Evolutionary conservation across 2,797 vertebrate genomes (phyloP).

Genomic region (Stomatorhinus walkeri): DNA sequence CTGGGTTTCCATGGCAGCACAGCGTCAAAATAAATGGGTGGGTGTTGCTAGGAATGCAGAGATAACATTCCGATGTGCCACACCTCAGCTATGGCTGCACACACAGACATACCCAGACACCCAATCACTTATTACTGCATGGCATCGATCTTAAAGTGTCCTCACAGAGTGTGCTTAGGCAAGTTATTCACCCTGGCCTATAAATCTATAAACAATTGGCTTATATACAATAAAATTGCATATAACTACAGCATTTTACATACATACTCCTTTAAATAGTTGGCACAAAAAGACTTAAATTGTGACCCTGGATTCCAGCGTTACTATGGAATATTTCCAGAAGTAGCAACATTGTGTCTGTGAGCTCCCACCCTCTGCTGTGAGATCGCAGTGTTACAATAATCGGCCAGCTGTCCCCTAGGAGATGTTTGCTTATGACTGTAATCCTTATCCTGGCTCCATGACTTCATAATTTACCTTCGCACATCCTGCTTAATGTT

Average conservation of each 20-base stretch:
- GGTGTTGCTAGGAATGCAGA: conserved; percentile 53
- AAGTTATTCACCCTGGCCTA: not conserved
- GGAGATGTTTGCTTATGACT: not conserved
- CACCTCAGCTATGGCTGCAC: conserved; percentile 31
- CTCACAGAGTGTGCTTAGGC: not conserved
- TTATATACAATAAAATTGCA: not conserved
- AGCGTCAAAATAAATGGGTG: conserved; percentile 42
- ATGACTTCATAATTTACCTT: not conserved
- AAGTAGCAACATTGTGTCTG: not conserved
- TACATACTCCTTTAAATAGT: not conserved
- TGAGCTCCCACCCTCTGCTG: not conserved
- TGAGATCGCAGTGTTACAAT: not conserved
- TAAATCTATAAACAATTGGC: not conserved
- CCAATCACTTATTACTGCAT: conserved; percentile 30
- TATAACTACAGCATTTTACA: not conserved
- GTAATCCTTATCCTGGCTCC: not conserved
- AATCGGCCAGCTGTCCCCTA: not conserved
- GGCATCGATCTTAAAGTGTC: conserved; percentile 36
- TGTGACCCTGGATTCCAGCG: not conserved
- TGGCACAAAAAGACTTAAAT: not conserved
- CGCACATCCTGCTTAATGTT: not conserved
- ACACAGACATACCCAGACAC: conserved; percentile 26
- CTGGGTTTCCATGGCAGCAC: conserved; percentile 48
- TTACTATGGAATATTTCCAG: not conserved
- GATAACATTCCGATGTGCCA: conserved; percentile 46